Evolutionary conservation across 2,797 vertebrate species (phyloP).

Genomic region (Huso huso): DNA sequence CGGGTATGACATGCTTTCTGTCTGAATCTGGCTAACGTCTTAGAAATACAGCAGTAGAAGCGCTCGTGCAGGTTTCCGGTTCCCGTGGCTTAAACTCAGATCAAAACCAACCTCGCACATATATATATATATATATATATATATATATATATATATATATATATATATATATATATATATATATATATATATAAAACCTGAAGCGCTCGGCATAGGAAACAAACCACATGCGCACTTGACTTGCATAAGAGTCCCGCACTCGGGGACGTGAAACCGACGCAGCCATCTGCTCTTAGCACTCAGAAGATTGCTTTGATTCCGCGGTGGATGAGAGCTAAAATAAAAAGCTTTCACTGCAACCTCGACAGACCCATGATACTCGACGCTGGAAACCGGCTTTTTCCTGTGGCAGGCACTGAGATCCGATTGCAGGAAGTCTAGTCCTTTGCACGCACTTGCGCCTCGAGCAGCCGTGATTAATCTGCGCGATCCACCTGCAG

Average conservation of each 20-base stretch:
- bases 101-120: neutral
- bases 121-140: too few species aligned
- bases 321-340: slow-evolving; percentile 32
- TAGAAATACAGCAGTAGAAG: neutral
- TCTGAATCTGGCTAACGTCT: too few species aligned
- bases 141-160: too few species aligned
- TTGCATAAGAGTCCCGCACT: slow-evolving; percentile 28
- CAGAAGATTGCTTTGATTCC: slow-evolving; percentile 33
- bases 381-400: slow-evolving; percentile 19
- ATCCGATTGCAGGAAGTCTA: slow-evolving; percentile 70
- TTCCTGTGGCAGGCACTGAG: slow-evolving; percentile 20
- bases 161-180: too few species aligned
- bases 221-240: slow-evolving; percentile 1
- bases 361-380: slow-evolving; percentile 17
- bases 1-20: too few species aligned
- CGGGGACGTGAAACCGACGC: slow-evolving; percentile 55
- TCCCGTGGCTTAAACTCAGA: slow-evolving; percentile 11
- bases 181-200: neutral
- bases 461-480: slow-evolving; percentile 69
- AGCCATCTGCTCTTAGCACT: slow-evolving; percentile 63
- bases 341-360: slow-evolving; percentile 26
- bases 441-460: slow-evolving; percentile 65
- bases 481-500: slow-evolving; percentile 67
- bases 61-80: neutral
- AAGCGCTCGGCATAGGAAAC: neutral